phyloP scores from a whole-genome alignment of 2,797 vertebrate species.

The Pempheris klunzingeri region DNA sequence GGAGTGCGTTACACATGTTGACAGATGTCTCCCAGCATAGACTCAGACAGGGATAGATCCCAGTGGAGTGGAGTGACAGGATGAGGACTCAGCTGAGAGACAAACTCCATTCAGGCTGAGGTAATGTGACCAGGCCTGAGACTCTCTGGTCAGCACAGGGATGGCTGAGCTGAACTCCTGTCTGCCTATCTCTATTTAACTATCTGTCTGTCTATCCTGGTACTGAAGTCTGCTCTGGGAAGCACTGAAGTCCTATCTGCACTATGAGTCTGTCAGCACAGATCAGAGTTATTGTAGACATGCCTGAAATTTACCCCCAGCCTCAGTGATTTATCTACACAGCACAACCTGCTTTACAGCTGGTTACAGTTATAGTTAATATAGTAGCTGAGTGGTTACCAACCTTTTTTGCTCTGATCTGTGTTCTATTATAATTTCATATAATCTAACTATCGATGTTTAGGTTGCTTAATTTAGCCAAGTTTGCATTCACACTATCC shows the following conservation, averaged over 20 bases:
- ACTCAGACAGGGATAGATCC: constrained; percentile 72
- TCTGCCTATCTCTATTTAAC: constrained; percentile 25
- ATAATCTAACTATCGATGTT: background rate
- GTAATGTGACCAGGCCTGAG: constrained; percentile 65
- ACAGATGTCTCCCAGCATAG: constrained; percentile 82
- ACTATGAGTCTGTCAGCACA: constrained; percentile 66
- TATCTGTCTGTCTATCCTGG: constrained; percentile 31
- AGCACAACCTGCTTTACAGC: constrained; percentile 10
- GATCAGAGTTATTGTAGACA: constrained; percentile 61
- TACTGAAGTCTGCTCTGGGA: constrained; percentile 38
- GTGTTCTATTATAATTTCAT: background rate
- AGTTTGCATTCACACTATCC: background rate
- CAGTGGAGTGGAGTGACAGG: constrained; percentile 70
- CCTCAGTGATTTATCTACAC: constrained; percentile 51
- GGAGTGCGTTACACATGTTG: constrained; percentile 76
- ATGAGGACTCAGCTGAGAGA: constrained; percentile 67
- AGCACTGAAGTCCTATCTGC: constrained; percentile 33
- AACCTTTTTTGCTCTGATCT: background rate
- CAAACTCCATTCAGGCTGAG: constrained; percentile 69
- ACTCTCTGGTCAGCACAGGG: constrained; percentile 50
- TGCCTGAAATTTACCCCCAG: constrained; percentile 54
- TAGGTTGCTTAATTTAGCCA: background rate
- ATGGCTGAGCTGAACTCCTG: constrained; percentile 43
- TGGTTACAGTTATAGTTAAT: constrained; percentile 11
- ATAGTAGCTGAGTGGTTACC: background rate